phyloP scores from a whole-genome alignment of 2,888 invertebrate species.

The Notodonta ziczac region DNA sequence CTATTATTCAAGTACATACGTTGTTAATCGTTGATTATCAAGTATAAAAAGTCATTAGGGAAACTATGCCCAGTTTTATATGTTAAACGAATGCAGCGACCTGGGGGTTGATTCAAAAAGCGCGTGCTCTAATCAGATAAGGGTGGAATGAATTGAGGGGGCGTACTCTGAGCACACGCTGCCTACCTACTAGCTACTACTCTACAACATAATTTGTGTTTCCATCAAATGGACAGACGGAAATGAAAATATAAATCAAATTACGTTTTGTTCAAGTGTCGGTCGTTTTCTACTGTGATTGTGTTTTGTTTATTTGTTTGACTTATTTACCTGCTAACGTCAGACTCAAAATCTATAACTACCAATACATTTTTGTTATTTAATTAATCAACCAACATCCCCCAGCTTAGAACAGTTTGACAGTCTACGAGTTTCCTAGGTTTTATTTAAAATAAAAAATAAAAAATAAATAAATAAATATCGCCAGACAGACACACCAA shows the following conservation, averaged over 20 bases:
- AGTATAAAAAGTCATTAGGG: constrained; percentile 34
- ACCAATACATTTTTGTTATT: too few relatives aligned
- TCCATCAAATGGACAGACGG: constrained; percentile 63
- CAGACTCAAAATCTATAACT: too few relatives aligned
- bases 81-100: constrained; percentile 44
- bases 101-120: constrained; percentile 62
- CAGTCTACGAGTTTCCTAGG: too few relatives aligned
- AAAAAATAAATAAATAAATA: too few relatives aligned
- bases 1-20: neutral
- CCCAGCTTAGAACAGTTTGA: too few relatives aligned
- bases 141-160: constrained; percentile 52
- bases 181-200: constrained; percentile 51
- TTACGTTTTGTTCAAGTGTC: constrained; percentile 43
- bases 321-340: neutral
- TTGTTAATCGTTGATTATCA: constrained; percentile 13
- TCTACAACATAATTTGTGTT: constrained; percentile 67
- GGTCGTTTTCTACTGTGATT: neutral
- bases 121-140: constrained; percentile 68
- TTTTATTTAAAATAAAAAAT: too few relatives aligned
- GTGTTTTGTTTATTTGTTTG: neutral
- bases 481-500: too few relatives aligned
- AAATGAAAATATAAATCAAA: constrained; percentile 67
- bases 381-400: too few relatives aligned
- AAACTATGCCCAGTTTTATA: constrained; percentile 46
- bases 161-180: constrained; percentile 43